Base-by-base conservation (phyloP, 92 coral and sea anemone genomes). In the Zoanthus gigantus region DNA sequence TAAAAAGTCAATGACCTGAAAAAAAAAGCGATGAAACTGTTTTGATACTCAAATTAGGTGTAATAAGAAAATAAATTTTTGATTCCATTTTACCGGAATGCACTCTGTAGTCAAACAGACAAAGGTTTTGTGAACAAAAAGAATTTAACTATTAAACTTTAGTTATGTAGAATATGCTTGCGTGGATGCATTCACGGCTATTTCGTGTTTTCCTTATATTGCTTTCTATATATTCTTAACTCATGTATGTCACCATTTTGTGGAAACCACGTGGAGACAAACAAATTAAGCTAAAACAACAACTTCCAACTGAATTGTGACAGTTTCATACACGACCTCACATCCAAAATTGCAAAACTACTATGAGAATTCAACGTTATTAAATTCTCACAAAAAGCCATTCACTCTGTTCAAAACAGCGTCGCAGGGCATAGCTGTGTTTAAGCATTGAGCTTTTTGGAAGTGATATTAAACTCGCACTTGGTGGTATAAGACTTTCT, bases 401-500 rank as follows among this genome's bases (percentile, higher is more conserved):
- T 78, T 78, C 69, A 78, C 32, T 78, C 37, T 30, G 71, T 60
- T 79, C 71, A 60, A 45, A 74, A 46, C 29, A 44, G 31, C 79
- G 60, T 79, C 54, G 31, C 71, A 44, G 83, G 72, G 53, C 83
- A 34, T 60, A 37, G 69, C 83, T 78, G 83, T 56, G n/a, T 78
- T 15, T 45, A 79, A 57, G 83, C 72, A 31, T 56, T 31, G 31
- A 60, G 30, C 71, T 17, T 79, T 79, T 63, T 60, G 61, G 83
- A 57, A 79, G 71, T 60, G 83, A 79, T 58, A 79, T 79, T 79
- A 79, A 79, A 79, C 72, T 79, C 83, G 46, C 83, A 79, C 83
- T 66, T 79, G 83, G 83, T 79, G 83, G 83, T 50, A 50, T 79
- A 60, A 58, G n/a, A 79, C 18, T 79, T 58, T 60, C 83, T 58